Evolutionary conservation across 1,140 invertebrate genomes (phyloP), one percentile per base, ranked within the genome.

Genomic region (Whitmania pigra): DNA sequence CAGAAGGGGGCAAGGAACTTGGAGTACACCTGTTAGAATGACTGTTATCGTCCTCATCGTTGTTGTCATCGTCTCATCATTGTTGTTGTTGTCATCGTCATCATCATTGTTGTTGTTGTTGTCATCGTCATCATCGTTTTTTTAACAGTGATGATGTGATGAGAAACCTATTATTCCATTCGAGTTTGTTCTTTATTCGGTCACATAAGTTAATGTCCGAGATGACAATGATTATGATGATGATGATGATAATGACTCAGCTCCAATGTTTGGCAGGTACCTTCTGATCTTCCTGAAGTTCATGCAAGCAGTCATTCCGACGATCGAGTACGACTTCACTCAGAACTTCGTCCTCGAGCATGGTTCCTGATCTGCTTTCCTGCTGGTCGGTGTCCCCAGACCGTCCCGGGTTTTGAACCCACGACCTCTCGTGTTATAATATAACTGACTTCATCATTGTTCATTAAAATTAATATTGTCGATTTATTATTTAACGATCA

Each of bases 271-370:
- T 25, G 29, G 36, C 75, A 90, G 93, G 85, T 98, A 99, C 85
- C 87, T 99, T 54, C 96, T 99, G 78, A 93, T 99, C 78, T 99
- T 99, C 83, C 86, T 99, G n/a, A 99, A 99, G 85, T 99, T 99
- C 84, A 93, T 99, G 76, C 84, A 84, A 74, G 94, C 94, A 60
- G 93, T 99, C 75, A 99, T 99, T 83, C 97, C 97, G 69, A 99
- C 97, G 18, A 94, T 99, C 78, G 95, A 99, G 84, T 99, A 99
- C 81, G 97, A 99, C 85, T 99, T 93, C 83, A 99, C 96, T 55
- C 91, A 96, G 83, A 96, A 97, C 83, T 94, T 98, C 81, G 57
- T 63, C 22, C 57, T 63, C 3, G 57, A 63, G 29, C 22, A 88
- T 89, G 76, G 88, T 97, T 49, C 43, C 43, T 49, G 43, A 49